A percentile compares a stretch with the other conserved stretches of the same genome.
phyloP scores from a whole-genome alignment of 2,888 invertebrate genomes.

The Temnothorax ravouxi region DNA sequence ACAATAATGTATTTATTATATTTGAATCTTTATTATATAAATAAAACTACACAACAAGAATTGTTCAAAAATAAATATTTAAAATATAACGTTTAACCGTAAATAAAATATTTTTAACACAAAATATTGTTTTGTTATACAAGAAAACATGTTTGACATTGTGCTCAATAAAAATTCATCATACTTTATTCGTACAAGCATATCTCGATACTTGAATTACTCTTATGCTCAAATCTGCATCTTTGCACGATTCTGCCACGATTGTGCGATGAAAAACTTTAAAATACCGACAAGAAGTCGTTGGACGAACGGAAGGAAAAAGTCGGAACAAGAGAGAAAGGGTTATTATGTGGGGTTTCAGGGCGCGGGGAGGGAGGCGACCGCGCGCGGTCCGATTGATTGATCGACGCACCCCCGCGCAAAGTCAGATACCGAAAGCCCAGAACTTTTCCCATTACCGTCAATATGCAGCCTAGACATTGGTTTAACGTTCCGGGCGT shows the following conservation, averaged over 20 bases:
- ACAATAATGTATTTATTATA: background rate
- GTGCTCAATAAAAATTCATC: background rate
- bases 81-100: background rate
- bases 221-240: background rate
- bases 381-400: constrained; percentile 76
- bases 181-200: background rate
- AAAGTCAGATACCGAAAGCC: constrained; percentile 75
- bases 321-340: constrained; percentile 50
- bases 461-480: constrained; percentile 79
- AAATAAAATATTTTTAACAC: background rate
- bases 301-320: constrained; percentile 58
- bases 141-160: background rate
- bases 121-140: background rate
- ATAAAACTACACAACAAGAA: background rate
- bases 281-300: constrained; percentile 44
- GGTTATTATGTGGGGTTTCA: constrained; percentile 35
- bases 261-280: constrained; percentile 22
- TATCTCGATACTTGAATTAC: background rate
- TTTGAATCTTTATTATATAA: constrained; percentile 8
- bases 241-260: background rate
- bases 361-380: background rate
- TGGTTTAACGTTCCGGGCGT: constrained; percentile 69
- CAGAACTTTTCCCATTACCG: constrained; percentile 84
- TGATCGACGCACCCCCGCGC: constrained; percentile 80
- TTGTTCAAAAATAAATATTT: background rate